These are phyloP conservation scores for Phaethon lepturus DNA, from an alignment of 2,113 vertebrate species.

Conservation along the genomic window DNA sequence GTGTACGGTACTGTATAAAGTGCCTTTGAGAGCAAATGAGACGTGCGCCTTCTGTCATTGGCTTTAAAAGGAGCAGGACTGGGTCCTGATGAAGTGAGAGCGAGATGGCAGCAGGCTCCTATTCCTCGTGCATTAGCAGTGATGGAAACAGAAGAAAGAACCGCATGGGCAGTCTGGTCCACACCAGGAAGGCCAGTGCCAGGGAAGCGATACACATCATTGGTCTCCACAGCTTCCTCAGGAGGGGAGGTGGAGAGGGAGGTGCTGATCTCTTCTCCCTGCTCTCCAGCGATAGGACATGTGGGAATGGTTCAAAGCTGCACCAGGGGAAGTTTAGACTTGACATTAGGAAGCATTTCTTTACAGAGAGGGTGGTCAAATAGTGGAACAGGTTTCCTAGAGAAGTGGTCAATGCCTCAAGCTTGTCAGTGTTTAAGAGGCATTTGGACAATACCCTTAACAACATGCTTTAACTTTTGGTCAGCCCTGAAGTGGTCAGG, in stretches of 20 bases:
- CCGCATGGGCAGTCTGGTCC: background rate
- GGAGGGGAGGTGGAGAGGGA: background rate
- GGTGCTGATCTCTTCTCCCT: background rate
- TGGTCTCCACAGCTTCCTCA: background rate
- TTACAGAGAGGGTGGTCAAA: background rate
- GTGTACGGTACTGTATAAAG: background rate
- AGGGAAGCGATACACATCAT: rapidly evolving
- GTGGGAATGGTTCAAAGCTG: background rate
- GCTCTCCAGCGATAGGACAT: rapidly evolving
- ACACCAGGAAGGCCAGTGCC: background rate
- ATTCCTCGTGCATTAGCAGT: background rate
- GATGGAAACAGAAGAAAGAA: background rate
- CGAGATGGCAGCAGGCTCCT: background rate
- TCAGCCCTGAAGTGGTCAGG: background rate
- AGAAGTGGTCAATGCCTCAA: background rate
- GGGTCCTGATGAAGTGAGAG: background rate
- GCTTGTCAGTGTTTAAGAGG: background rate
- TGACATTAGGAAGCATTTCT: background rate
- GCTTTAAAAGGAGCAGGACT: background rate
- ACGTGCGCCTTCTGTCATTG: background rate
- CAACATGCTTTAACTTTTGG: background rate
- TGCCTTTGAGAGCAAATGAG: background rate
- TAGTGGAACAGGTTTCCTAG: background rate
- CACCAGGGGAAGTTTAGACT: background rate
- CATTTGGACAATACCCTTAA: background rate